Evolutionary conservation across 1,140 invertebrate species (phyloP).

Genomic region (Drosophila varians): DNA sequence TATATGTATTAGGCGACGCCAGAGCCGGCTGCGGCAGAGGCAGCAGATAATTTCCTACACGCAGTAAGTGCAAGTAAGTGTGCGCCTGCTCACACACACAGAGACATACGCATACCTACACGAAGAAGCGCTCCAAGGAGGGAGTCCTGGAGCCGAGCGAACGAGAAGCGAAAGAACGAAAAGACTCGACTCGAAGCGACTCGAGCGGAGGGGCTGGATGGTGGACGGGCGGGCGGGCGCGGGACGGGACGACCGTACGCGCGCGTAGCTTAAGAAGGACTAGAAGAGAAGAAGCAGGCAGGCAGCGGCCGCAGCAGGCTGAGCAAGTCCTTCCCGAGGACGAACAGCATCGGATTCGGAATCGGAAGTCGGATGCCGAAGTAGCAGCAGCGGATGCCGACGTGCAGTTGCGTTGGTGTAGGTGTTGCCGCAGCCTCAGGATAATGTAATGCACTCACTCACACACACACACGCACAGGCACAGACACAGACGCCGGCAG

Average conservation of each 20-base stretch:
- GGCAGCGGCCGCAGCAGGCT: slow-evolving; percentile 60
- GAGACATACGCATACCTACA: slow-evolving; percentile 46
- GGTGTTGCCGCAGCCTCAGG: slow-evolving; percentile 50
- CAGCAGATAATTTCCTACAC: slow-evolving; percentile 80
- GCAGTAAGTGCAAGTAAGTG: slow-evolving; percentile 81
- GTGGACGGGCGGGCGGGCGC: slow-evolving; percentile 25
- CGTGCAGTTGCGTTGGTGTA: slow-evolving; percentile 49
- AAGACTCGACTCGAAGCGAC: slow-evolving; percentile 38
- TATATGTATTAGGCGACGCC: slow-evolving; percentile 77
- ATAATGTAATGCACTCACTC: slow-evolving; percentile 71
- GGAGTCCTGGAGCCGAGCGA: slow-evolving; percentile 45
- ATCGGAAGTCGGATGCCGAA: slow-evolving; percentile 48
- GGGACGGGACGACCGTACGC: slow-evolving; percentile 66
- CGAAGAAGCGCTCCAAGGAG: slow-evolving; percentile 69
- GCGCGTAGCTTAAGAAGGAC: slow-evolving; percentile 82
- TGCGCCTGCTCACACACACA: slow-evolving; percentile 69
- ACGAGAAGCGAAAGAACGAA: slow-evolving; percentile 10
- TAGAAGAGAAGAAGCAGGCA: slow-evolving; percentile 83
- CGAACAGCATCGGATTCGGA: slow-evolving; percentile 33
- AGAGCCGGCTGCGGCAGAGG: slow-evolving; percentile 53
- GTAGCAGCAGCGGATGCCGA: slow-evolving; percentile 30
- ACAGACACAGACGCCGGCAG: slow-evolving; percentile 23
- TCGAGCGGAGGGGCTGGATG: slow-evolving; percentile 38
- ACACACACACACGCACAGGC: slow-evolving; percentile 21
- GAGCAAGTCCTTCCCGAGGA: slow-evolving; percentile 42